Evolutionary conservation across 2,113 vertebrate genomes (phyloP).

Genomic region (Electrona antarctica): DNA sequence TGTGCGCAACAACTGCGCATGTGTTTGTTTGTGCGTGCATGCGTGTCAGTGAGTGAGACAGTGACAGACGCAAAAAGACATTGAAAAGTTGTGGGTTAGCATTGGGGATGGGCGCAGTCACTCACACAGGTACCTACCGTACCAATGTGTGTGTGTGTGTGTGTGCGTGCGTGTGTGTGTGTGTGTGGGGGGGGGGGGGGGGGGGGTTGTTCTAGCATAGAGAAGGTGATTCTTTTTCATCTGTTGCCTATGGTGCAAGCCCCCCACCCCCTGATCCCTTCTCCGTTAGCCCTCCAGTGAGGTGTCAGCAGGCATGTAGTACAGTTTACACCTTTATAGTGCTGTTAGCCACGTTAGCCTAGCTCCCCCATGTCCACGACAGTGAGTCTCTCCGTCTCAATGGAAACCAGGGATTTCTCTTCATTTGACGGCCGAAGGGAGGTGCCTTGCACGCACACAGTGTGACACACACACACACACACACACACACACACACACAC

Average conservation of each 20-base stretch:
- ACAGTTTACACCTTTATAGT: constrained; percentile 74
- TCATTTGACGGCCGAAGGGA: constrained; percentile 64
- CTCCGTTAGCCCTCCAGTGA: constrained; percentile 69
- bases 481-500: not conserved
- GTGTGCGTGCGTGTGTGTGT: constrained; percentile 46
- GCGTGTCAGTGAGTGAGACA: constrained; percentile 2
- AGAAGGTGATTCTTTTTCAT: constrained; percentile 75
- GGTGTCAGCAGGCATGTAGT: constrained; percentile 79
- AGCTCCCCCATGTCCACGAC: constrained; percentile 35
- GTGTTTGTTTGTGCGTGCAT: not conserved
- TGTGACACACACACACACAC: not conserved
- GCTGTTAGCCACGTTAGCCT: constrained; percentile 54
- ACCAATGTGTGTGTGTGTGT: constrained; percentile 6
- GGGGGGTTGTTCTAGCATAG: constrained; percentile 18
- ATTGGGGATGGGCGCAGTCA: too few relatives aligned
- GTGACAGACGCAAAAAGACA: too few relatives aligned
- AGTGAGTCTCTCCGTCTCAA: constrained; percentile 64
- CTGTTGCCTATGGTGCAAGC: constrained; percentile 77
- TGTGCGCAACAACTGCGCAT: constrained; percentile 51
- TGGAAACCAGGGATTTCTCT: constrained; percentile 82
- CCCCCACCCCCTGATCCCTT: constrained; percentile 56
- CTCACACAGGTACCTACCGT: too few relatives aligned
- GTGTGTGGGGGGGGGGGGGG: constrained; percentile 16
- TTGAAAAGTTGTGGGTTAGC: too few relatives aligned
- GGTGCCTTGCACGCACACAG: constrained; percentile 32